These are phyloP conservation scores for Agonopterix subpropinquella DNA, from an alignment of 2,888 invertebrate species.

Conservation along the genomic window DNA sequence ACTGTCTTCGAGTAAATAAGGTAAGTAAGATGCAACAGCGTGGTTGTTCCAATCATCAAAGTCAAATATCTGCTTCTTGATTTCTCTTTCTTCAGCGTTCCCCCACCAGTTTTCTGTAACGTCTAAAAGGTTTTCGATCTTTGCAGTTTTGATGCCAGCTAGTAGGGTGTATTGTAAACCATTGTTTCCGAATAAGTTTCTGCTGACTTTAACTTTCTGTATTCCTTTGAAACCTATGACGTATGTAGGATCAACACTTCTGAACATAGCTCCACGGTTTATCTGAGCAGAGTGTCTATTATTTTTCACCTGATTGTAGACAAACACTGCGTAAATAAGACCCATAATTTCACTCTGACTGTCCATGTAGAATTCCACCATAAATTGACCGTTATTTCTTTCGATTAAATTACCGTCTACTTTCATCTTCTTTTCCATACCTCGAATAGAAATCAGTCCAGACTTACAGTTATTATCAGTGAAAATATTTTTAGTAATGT, in stretches of 20 bases:
- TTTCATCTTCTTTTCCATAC: conserved; percentile 97
- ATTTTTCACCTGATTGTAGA: conserved; percentile 84
- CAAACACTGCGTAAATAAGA: conserved; percentile 86
- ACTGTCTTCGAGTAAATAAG: conserved; percentile 87
- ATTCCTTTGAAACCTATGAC: conserved; percentile 95
- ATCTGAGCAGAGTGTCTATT: conserved; percentile 73
- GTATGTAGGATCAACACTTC: conserved; percentile 80
- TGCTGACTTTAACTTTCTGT: conserved; percentile 92
- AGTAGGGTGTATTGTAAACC: conserved; percentile 91
- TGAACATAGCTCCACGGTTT: conserved; percentile 45
- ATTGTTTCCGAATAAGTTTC: conserved; percentile 92
- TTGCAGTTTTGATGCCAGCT: conserved; percentile 93
- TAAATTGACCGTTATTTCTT: conserved; percentile 86
- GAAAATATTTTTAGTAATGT: conserved; percentile 90
- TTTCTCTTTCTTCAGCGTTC: conserved; percentile 80
- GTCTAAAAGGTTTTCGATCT: conserved; percentile 89
- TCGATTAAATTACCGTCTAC: conserved; percentile 88
- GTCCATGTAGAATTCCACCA: conserved; percentile 91
- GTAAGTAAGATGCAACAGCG: conserved; percentile 92
- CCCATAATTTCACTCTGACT: conserved; percentile 96
- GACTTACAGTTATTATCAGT: conserved; percentile 88
- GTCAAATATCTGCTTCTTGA: conserved; percentile 92
- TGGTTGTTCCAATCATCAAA: conserved; percentile 99
- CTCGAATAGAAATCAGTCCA: conserved; percentile 87
- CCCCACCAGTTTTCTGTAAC: conserved; percentile 99